A percentile compares a stretch with the other conserved stretches of the same genome.
These are phyloP conservation scores for Triops longicaudatus DNA, from an alignment of 1,140 invertebrate species.

Conservation along the genomic window DNA sequence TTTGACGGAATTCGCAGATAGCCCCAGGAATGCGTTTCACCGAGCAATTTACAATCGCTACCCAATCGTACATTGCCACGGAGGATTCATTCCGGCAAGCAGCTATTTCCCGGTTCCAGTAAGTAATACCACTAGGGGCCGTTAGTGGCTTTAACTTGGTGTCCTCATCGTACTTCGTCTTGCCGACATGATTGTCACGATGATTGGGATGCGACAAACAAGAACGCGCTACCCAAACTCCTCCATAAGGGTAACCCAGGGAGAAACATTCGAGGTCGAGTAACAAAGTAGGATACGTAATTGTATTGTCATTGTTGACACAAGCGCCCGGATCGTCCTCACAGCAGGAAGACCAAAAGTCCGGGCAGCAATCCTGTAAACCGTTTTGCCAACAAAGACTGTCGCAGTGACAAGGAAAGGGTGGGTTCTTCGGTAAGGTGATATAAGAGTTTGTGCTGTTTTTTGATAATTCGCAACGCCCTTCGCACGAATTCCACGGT, in stretches of 20 bases:
- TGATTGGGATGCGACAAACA: neutral
- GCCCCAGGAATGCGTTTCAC: neutral
- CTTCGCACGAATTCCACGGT: neutral
- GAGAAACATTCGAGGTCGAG: neutral
- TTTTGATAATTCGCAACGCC: neutral
- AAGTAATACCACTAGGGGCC: neutral
- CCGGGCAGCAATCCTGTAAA: constrained; percentile 3
- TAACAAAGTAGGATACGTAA: neutral
- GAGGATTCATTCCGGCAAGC: neutral
- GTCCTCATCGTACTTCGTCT: neutral
- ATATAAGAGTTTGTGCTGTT: neutral
- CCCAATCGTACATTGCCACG: neutral
- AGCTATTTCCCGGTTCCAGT: neutral
- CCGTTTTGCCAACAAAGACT: neutral
- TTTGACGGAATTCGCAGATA: neutral
- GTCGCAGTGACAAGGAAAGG: neutral
- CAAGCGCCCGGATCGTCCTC: constrained; percentile 9
- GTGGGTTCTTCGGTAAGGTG: neutral
- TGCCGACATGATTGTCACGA: neutral
- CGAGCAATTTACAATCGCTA: neutral
- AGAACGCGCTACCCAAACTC: neutral
- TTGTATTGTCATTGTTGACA: neutral
- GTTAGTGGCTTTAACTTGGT: neutral
- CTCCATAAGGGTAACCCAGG: constrained; percentile 2
- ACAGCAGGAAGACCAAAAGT: neutral